A percentile compares a stretch with the other conserved stretches of the same genome.
These are phyloP conservation scores for Sus scrofa DNA, from an alignment of 2,113 vertebrate genomes.

Conservation along the genomic window T2T-Sscrofa CM000826.6:90793001-90793500, in stretches of 20 bases:
- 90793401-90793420: background rate
- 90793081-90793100: background rate
- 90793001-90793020: conserved; percentile 47
- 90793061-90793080: background rate
- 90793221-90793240: background rate
- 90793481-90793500: background rate
- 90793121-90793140: background rate
- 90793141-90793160: background rate
- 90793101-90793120: background rate
- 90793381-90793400: background rate
- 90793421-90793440: background rate
- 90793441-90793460: background rate
- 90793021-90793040: background rate
- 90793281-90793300: background rate
- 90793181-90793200: background rate
- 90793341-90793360: conserved; percentile 39
- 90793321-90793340: conserved; percentile 20
- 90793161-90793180: background rate
- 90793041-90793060: background rate
- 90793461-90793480: background rate
- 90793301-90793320: background rate
- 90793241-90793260: background rate
- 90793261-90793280: conserved; percentile 44
- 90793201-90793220: background rate
- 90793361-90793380: background rate